Evolutionary conservation across 2,888 invertebrate genomes (phyloP), one percentile per base, ranked within the genome.

Genomic region (Volucella bombylans): DNA sequence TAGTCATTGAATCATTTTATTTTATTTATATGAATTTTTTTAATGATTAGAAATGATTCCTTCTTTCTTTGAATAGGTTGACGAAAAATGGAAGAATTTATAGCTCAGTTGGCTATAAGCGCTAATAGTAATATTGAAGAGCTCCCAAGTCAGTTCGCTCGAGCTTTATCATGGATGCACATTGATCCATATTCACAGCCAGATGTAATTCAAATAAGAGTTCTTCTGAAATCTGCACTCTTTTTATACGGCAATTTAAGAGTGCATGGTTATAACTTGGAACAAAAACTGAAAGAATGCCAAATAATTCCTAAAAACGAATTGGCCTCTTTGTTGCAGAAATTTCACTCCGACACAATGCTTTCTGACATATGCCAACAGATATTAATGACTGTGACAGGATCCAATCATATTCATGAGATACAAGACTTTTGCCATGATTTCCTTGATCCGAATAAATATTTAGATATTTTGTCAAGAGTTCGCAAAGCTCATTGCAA

Each of bases 351-450:
- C 18, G 76, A 62, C 9, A 71, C 14, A 12, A 52, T 85, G 1
- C 41, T 85, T 1, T 39, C 71, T 10, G 72, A 81, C 67, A 15
- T 85, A 8, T 85, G 85, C 38, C 62, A 68, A 49, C 67, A 64
- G 45, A 57, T 85, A 2, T 81, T 85, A 9, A 59, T 77, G 64
- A 85, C 85, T 10, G 18, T 52, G 11, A 77, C 85, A 2, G 85
- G 81, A 15, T 81, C 85, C 1, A 64, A 81, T 38, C 76, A 85
- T 43, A 62, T 85, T 9, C 43, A 72, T 23, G 85, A 81, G 41
- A 77, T 85, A 15, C 80, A 85, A 81, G 41, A 57, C 12, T 85
- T 85, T 47, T 81, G 71, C 38, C 11, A 39, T 38, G 68, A 72
- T n/a, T 85, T 85, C 11, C 76, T 85, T 11, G 81, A 85, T 43